Evolutionary conservation across 2,888 invertebrate species (phyloP).

Genomic region (Pyralis farinalis): DNA sequence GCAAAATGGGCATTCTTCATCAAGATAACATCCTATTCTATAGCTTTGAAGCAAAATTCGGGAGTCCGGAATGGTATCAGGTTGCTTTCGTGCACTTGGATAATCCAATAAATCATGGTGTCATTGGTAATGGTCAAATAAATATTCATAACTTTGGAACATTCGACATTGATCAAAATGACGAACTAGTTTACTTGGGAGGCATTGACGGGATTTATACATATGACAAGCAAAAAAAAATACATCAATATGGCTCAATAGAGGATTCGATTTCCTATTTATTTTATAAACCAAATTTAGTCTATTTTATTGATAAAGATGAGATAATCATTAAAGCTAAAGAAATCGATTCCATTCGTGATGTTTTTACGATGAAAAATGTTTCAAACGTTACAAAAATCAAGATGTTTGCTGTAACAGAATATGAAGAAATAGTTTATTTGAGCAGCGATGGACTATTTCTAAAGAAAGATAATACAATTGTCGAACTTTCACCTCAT

Average conservation of each 20-base stretch:
- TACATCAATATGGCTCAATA: constrained; percentile 50
- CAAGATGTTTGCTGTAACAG: constrained; percentile 56
- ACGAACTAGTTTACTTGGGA: constrained; percentile 52
- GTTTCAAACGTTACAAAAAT: no score
- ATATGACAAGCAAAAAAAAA: constrained; percentile 41
- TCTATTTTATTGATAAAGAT: constrained; percentile 50
- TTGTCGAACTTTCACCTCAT: constrained; percentile 47
- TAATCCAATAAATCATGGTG: constrained; percentile 27
- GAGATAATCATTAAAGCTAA: constrained; percentile 49
- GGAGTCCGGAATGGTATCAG: constrained; percentile 58
- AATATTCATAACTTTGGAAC: constrained; percentile 53
- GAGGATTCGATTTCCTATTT: constrained; percentile 51
- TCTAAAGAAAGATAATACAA: constrained; percentile 37
- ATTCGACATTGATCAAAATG: constrained; percentile 62
- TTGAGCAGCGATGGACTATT: constrained; percentile 49
- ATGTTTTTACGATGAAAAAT: constrained; percentile 34
- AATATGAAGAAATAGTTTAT: constrained; percentile 50
- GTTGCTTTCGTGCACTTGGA: constrained; percentile 55
- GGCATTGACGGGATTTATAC: constrained; percentile 58
- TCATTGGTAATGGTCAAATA: constrained; percentile 35
- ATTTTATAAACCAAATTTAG: constrained; percentile 50
- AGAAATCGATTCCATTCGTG: constrained; percentile 45
- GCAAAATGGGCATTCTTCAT: constrained; percentile 48
- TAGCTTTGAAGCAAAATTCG: constrained; percentile 57
- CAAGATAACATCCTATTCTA: constrained; percentile 50